Percentiles rank a stretch among this genome's conserved stretches.
Evolutionary conservation across 2,113 vertebrate genomes (phyloP).

Genomic region (Rhea americana): DNA sequence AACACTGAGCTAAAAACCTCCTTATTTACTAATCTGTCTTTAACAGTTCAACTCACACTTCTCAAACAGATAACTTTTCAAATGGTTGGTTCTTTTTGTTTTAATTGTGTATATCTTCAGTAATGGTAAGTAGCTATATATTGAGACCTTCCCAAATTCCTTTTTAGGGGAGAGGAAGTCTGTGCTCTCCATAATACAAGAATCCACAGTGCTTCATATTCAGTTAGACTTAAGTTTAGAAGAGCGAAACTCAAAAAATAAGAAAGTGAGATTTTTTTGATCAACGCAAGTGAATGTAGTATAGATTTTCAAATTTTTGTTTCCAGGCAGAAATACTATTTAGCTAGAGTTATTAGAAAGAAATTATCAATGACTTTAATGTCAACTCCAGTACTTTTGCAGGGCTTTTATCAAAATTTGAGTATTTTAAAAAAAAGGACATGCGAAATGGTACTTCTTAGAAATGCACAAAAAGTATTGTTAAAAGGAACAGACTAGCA

Average conservation of each 20-base stretch:
- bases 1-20: slow-evolving; percentile 21
- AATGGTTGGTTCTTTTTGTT: background rate
- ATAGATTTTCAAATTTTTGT: background rate
- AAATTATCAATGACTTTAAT: background rate
- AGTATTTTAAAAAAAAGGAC: no score
- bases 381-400: no score
- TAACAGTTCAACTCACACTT: background rate
- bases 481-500: no score
- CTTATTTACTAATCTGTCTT: background rate
- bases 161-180: background rate
- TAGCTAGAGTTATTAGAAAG: background rate
- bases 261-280: background rate
- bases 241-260: background rate
- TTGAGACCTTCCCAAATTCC: background rate
- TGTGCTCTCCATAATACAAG: background rate
- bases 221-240: background rate
- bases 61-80: background rate
- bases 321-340: background rate
- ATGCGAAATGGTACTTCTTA: no score
- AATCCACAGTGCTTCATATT: background rate
- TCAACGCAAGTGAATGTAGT: background rate
- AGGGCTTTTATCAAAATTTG: no score
- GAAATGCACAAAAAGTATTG: no score
- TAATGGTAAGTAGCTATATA: background rate
- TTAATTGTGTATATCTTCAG: background rate